Percentiles rank a stretch among this genome's conserved stretches.
Evolutionary conservation across 2,888 invertebrate species (phyloP).

Genomic region (Scrobipalpa costella): DNA sequence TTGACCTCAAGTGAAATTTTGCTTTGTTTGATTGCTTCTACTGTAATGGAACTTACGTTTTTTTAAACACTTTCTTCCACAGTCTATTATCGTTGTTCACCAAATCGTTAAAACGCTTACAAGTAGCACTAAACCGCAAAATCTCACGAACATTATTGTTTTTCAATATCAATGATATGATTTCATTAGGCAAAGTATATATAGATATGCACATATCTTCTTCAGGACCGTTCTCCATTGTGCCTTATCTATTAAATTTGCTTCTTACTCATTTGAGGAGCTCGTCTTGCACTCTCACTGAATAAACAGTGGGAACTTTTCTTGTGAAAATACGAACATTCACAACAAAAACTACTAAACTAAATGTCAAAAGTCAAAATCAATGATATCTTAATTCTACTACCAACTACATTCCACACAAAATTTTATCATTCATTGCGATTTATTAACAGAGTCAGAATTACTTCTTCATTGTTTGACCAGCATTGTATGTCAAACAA

Average conservation of each 20-base stretch:
- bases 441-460: background rate
- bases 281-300: background rate
- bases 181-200: slow-evolving; percentile 51
- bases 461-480: background rate
- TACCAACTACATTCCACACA: no score
- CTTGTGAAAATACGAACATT: background rate
- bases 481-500: background rate
- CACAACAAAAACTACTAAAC: background rate
- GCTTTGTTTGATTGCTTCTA: no score
- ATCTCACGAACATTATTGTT: slow-evolving; percentile 60
- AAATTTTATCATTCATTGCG: background rate
- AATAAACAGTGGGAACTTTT: background rate
- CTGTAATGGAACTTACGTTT: slow-evolving; percentile 42
- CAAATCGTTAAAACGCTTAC: slow-evolving; percentile 71
- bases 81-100: slow-evolving; percentile 59
- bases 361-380: background rate
- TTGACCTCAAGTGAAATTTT: no score
- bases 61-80: slow-evolving; percentile 54
- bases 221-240: slow-evolving; percentile 26
- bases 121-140: slow-evolving; percentile 75
- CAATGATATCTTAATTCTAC: background rate
- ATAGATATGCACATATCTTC: slow-evolving; percentile 36
- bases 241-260: background rate
- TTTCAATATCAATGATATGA: slow-evolving; percentile 50
- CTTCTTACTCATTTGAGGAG: background rate